These are phyloP conservation scores for Triplophysa tibetana DNA, from an alignment of 2,113 vertebrate species.

Conservation along the genomic window DNA sequence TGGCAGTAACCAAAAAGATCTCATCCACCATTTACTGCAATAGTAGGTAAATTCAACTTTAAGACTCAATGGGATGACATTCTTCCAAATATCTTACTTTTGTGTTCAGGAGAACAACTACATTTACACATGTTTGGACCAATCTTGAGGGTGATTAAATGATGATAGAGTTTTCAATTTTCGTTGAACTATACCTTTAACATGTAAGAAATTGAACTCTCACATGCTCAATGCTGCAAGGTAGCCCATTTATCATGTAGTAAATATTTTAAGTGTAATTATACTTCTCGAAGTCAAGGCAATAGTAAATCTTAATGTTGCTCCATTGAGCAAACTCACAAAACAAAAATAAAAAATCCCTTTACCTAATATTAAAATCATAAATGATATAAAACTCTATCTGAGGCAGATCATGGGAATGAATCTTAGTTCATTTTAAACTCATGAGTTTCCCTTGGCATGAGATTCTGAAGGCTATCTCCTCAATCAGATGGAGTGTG, in stretches of 20 bases:
- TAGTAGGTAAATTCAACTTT: too few relatives aligned
- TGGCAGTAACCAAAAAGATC: too few relatives aligned
- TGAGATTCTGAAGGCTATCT: background rate
- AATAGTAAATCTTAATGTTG: background rate
- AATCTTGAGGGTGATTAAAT: too few relatives aligned
- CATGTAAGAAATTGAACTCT: too few relatives aligned
- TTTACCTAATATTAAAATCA: background rate
- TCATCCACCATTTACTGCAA: too few relatives aligned
- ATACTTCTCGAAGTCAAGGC: background rate
- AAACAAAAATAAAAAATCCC: background rate
- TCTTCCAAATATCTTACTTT: too few relatives aligned
- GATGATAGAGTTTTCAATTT: too few relatives aligned
- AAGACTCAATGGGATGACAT: too few relatives aligned
- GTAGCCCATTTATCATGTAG: background rate
- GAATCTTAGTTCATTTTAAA: background rate
- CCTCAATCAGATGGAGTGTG: background rate
- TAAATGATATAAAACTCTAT: background rate
- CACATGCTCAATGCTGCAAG: background rate
- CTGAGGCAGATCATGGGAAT: slow-evolving; percentile 3
- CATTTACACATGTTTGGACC: too few relatives aligned
- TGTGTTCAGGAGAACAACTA: too few relatives aligned
- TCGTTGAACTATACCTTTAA: too few relatives aligned
- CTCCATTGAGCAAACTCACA: background rate
- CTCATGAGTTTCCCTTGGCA: slow-evolving; percentile 15
- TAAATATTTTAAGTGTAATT: background rate